Conservation (phyloP, 2,888 invertebrate genomes). For the Diaphora mendica region DNA sequence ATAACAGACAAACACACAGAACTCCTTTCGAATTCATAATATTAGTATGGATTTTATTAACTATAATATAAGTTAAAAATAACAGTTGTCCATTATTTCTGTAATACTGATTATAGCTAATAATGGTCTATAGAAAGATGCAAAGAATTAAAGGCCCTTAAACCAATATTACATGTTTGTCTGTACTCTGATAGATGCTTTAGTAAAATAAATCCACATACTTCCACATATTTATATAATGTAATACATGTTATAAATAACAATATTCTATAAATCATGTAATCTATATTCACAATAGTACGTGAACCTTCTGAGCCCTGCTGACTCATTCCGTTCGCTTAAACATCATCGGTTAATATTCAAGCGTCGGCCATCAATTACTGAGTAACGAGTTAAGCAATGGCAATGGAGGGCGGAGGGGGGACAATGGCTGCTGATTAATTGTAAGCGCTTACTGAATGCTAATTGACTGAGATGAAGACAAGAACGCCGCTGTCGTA, state of each 20-base stretch:
- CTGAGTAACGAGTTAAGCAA: constrained; percentile 5
- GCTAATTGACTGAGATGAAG: constrained; percentile 10
- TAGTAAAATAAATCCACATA: too few species aligned
- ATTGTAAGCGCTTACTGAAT: constrained; percentile 8
- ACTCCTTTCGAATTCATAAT: too few species aligned
- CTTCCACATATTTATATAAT: background rate
- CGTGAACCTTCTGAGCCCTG: background rate
- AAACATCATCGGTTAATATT: constrained; percentile 5
- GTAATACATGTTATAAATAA: background rate
- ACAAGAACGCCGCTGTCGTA: background rate
- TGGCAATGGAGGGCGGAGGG: background rate
- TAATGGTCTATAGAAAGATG: background rate
- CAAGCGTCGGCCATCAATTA: constrained; percentile 9
- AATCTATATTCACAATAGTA: background rate
- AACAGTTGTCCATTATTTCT: background rate
- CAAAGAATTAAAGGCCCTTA: too few species aligned
- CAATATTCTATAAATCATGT: background rate
- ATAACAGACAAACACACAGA: too few species aligned
- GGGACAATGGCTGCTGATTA: constrained; percentile 10
- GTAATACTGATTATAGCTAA: background rate
- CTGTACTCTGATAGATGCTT: too few species aligned
- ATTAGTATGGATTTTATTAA: too few species aligned
- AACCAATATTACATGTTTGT: too few species aligned
- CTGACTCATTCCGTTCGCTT: background rate
- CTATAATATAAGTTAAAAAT: too few species aligned